Base-by-base conservation (phyloP, 35 echinoderm and acorn worm genomes). In the Ophiothrix spiculata region DNA sequence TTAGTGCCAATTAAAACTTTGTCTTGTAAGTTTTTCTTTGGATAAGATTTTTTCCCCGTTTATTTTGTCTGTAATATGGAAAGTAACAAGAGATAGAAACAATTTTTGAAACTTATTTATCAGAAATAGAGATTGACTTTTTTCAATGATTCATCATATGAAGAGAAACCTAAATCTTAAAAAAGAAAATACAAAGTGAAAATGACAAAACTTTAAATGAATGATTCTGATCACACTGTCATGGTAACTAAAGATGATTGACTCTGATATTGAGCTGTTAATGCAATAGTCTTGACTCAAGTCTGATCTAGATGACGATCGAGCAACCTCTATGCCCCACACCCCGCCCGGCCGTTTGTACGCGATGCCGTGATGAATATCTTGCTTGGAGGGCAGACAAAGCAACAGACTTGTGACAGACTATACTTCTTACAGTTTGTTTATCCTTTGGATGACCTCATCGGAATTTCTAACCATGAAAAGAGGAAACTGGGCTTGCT, bases 251-350 rank as follows among this genome's bases (percentile, higher is more conserved):
- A 49, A 49, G 6, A n/a, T n/a, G n/a, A n/a, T n/a, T 69, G 60
- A 12, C 3, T 28, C 29, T 15, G 60, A 69, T 69, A 28, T 69
- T 69, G 60, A n/a, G 6, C 23, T 28, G 16, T 69, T 69, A 69
- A 69, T 69, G 60, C 60, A 69, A 69, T 69, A 69, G 60, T 69
- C 60, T 69, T 69, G 60, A 69, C 60, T n/a, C 60, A 69, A 69
- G 60, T 69, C 60, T 69, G 60, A 69, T 69, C 29, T 25, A 28
- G 17, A 25, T 69, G 60, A 69, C 29, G 60, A 69, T 15, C 60
- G 29, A 69, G 16, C n/a, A n/a, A n/a, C n/a, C n/a, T n/a, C n/a
- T n/a, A n/a, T n/a, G n/a, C 60, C 29, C 60, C 29, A 69, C 29
- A 28, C 60, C 60, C 60, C 17, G 16, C 17, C 60, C 60, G 17